Evolutionary conservation across 2,113 vertebrate genomes (phyloP).

Genomic region (Lepus europaeus): DNA sequence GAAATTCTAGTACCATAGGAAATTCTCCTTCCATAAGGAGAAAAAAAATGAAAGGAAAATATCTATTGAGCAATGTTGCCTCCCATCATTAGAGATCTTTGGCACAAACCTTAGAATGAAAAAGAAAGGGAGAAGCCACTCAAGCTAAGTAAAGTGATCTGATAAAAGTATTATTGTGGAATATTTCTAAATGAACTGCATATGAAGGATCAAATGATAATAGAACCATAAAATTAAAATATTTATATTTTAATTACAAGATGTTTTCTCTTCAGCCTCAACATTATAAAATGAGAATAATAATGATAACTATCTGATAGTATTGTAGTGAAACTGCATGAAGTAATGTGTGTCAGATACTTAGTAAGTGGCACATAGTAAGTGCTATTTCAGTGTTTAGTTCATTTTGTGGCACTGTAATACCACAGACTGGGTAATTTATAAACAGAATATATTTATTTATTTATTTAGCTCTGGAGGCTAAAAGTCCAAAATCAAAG

Average conservation of each 20-base stretch:
- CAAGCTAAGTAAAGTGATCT: background rate
- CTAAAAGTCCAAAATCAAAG: too few species aligned
- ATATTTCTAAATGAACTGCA: conserved; percentile 26
- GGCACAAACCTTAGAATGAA: conserved; percentile 52
- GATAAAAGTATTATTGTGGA: background rate
- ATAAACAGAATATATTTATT: too few species aligned
- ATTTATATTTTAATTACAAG: conserved; percentile 28
- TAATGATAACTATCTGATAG: background rate
- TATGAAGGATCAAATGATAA: background rate
- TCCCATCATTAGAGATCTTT: conserved; percentile 27
- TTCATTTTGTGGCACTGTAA: too few species aligned
- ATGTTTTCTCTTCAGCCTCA: background rate
- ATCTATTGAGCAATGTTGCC: background rate
- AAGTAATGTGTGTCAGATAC: conserved; percentile 15
- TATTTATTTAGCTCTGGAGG: too few species aligned
- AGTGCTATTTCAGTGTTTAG: background rate
- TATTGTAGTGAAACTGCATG: conserved; percentile 49
- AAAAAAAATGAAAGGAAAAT: background rate
- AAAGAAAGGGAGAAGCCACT: background rate
- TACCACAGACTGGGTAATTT: too few species aligned
- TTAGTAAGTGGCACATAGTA: background rate
- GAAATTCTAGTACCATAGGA: background rate
- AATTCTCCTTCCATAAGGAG: background rate
- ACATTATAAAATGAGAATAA: conserved; percentile 46
- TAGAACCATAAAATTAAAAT: conserved; percentile 40